Percentiles rank a stretch among this genome's conserved stretches.
These are phyloP conservation scores for Hippoglossus hippoglossus DNA, from an alignment of 2,797 vertebrate species.

Conservation along the genomic window DNA sequence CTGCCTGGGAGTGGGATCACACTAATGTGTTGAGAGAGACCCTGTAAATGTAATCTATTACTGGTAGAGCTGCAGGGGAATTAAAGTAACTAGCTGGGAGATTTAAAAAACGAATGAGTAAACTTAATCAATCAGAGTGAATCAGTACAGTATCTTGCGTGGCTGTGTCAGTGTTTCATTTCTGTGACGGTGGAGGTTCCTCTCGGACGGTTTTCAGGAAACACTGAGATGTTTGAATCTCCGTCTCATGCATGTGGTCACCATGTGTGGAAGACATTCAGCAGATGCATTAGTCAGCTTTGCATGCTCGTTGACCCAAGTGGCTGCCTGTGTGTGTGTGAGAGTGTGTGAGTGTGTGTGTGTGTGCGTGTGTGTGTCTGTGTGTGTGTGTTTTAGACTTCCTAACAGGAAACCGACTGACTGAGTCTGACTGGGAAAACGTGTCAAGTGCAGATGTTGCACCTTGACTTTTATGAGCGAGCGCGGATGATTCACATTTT, in stretches of 20 bases:
- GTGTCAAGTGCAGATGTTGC: constrained; percentile 9
- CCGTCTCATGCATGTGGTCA: constrained; percentile 37
- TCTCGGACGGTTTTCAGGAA: not conserved
- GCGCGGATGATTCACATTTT: no score
- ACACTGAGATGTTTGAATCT: not conserved
- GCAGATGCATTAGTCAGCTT: not conserved
- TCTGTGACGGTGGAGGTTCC: not conserved
- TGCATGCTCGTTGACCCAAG: no score
- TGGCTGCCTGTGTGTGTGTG: not conserved
- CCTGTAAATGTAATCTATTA: not conserved
- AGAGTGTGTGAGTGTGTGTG: not conserved
- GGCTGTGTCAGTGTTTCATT: not conserved
- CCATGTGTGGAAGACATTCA: constrained; percentile 19
- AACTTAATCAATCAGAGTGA: no score
- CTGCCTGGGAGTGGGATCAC: not conserved
- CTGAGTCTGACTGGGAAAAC: not conserved
- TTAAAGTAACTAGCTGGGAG: not conserved
- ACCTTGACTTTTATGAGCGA: not conserved
- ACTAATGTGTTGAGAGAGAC: no score
- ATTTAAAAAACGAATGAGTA: no score
- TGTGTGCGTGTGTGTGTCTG: not conserved
- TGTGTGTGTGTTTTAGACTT: constrained; percentile 4
- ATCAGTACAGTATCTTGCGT: no score
- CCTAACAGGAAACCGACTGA: constrained; percentile 35
- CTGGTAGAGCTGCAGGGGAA: not conserved